Evolutionary conservation across 2,797 vertebrate species (phyloP), one percentile per base, ranked within the genome.

Genomic region (Saxicola maurus): DNA sequence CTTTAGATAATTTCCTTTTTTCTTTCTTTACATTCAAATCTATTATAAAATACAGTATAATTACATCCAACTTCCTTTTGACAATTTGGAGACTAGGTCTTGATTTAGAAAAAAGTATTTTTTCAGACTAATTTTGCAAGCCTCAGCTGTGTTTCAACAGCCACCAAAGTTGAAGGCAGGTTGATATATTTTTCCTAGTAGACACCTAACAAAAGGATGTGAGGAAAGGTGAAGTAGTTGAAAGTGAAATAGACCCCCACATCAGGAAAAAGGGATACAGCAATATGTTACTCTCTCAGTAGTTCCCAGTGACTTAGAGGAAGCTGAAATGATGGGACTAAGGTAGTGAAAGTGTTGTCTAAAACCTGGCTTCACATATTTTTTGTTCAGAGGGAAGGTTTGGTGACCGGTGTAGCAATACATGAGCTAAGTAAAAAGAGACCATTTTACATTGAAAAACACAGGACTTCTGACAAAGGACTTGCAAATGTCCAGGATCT

Each of bases 101-200:
- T 73, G 20, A 68, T 68, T 81, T 67, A 65, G 38, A 86, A 66
- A 6, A 67, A 62, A 28, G 1, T 1, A 31, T 23, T 43, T 90
- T 92, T 79, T 74, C 31, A 43, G 20, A 5, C 20, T 74, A 57
- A 67, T 77, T 88, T 91, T 87, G 60, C 17, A 74, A 85, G 17
- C 6, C 16, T 13, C 33, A 68, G 2, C 13, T 40, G 37, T 71
- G 48, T 75, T 94, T 89, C 71, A 35, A 5, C n/a, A 74, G 11
- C 31, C 53, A 75, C 19, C 16, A 17, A 71, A 61, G 20, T 61
- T 87, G 74, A 83, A 65, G 25, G 30, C 17, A 85, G 13, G 21
- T 77, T 77, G 81, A 73, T 75, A 25, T 33, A 59, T 82, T 72
- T 88, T 79, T 57, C 61, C 60, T 77, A 28, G 17, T 30, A 74